A percentile compares a stretch with the other conserved stretches of the same genome.
These are phyloP conservation scores for Eulemur coronatus DNA, from an alignment of 2,797 vertebrate genomes.

Conservation along the genomic window DNA sequence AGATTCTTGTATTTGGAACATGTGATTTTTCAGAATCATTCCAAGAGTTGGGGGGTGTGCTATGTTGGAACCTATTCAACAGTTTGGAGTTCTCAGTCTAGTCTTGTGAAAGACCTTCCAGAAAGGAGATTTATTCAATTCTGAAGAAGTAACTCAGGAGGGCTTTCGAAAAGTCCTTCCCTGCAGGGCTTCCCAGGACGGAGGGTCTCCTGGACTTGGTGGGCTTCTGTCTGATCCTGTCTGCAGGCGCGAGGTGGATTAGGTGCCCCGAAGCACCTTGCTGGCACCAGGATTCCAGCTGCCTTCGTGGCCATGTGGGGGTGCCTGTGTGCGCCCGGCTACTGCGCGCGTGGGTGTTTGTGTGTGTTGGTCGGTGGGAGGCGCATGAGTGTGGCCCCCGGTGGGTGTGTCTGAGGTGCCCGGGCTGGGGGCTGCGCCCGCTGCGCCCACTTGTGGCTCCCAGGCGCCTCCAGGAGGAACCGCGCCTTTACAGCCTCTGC, in stretches of 20 bases:
- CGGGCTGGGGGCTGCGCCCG: neutral
- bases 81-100: neutral
- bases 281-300: neutral
- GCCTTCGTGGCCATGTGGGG: neutral
- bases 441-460: conserved; percentile 73
- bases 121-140: neutral
- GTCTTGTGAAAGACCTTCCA: neutral
- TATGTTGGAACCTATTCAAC: neutral
- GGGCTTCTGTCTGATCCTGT: neutral
- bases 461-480: conserved; percentile 25
- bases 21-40: neutral
- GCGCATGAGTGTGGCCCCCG: neutral
- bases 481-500: neutral
- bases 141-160: neutral
- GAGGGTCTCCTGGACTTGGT: neutral
- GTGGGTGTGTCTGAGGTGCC: conserved; percentile 41
- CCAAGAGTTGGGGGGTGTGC: neutral
- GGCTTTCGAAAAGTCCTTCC: neutral
- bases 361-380: neutral
- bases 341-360: neutral
- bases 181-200: rapidly evolving
- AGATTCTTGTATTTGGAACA: neutral
- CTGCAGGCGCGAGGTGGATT: neutral
- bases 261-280: neutral
- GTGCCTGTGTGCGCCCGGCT: neutral